Evolutionary conservation across 2,113 vertebrate species (phyloP), one percentile per base, ranked within the genome.

Genomic region (Panthera leo): DNA sequence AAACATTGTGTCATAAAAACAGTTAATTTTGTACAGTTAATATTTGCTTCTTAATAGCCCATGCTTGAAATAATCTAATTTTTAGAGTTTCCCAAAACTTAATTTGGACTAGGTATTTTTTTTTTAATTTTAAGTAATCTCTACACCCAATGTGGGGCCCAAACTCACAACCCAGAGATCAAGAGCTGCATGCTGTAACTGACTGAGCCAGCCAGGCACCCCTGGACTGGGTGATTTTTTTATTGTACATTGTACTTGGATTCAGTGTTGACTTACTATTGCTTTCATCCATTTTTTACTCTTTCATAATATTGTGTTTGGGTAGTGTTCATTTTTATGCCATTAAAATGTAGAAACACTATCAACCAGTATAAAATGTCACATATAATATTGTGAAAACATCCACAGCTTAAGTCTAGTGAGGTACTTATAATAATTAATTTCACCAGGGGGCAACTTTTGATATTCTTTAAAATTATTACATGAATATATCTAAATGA

Each of bases 391-490:
- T 61, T 78, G 68, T 53, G 68, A 82, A 95, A 95, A 67, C 5
- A 76, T 95, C 48, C 73, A 42, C 25, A 89, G 58, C 10, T 92
- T 83, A 39, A 63, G 34, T 88, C 78, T 95, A 79, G 27, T 65
- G 36, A 93, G 51, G 68, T 55, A 88, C 3, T 85, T 94, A 70
- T 12, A 90, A 75, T 75, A 89, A 79, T 93, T 86, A 55, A 87
- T 48, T 91, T 93, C 18, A 75, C 58, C n/a, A 63, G 36, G 14
- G 7, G 51, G 63, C 39, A 93, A 86, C 75, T 55, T 84, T 84
- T 21, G 53, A 36, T 68, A 86, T 27, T 96, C 48, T 91, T 91
- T 85, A 75, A 94, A 92, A 63, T 94, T 31, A 84, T 93, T 96
- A 76, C 67, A 76, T 91, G 16, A 68, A 39, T 89, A 82, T 39